Evolutionary conservation across 1,140 invertebrate genomes (phyloP), one percentile per base, ranked within the genome.

Genomic region (Zaprionus gabonicus): DNA sequence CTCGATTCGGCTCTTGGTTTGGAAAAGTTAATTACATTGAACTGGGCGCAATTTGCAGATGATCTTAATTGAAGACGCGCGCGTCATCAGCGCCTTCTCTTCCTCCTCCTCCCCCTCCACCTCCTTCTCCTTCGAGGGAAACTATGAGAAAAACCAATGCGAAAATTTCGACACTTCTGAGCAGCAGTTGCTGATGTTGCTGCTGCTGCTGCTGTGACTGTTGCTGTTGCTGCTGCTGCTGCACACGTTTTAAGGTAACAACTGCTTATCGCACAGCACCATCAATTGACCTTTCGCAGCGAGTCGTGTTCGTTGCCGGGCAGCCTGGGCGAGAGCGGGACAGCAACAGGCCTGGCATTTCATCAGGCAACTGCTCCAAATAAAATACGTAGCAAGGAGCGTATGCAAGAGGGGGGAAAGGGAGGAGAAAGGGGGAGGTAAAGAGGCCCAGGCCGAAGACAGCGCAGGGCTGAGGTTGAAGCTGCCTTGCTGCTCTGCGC

Each of bases 211-310:
- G 49, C 13, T 53, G 55, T 20, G 20, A 20, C 17, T 38, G 59
- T 2, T 57, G 62, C 23, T 51, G 46, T 9, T 58, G 44, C 44
- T 63, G 27, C 27, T 44, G 77, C 49, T 25, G 67, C 57, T 76
- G 77, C 85, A 86, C 83, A 86, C 83, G 83, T 87, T 86, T 87
- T 82, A 70, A 82, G 83, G 79, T 80, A 84, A 84, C 81, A 86
- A 81, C 84, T 83, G 84, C 84, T 86, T 88, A 87, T 87, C 84
- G 76, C 67, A 74, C 74, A 71, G 84, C 85, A 88, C 71, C 84
- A 88, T 88, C 85, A 88, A 88, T 88, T 88, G 84, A 88, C 84
- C 84, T 88, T 88, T 88, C 81, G 85, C 85, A 88, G 75, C 63
- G 34, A 90, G 78, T 88, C 84, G 84, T 87, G 84, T 69, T 86